Percentiles rank a stretch among this genome's conserved stretches.
phyloP scores from a whole-genome alignment of 1,140 invertebrate species.

The Bombyx mori region ASM3026992v2 NC_085113.1:4414001-4414500 shows the following conservation, averaged over 20 bases:
- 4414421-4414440: too few species aligned
- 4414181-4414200: conserved; percentile 26
- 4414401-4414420: too few species aligned
- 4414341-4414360: conserved; percentile 80
- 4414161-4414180: conserved; percentile 30
- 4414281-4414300: background rate
- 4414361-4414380: conserved; percentile 80
- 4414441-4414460: too few species aligned
- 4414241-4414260: conserved; percentile 23
- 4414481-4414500: too few species aligned
- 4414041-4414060: conserved; percentile 25
- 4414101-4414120: conserved; percentile 63
- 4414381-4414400: too few species aligned
- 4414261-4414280: background rate
- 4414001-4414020: conserved; percentile 55
- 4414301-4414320: conserved; percentile 51
- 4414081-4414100: conserved; percentile 41
- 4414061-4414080: conserved; percentile 30
- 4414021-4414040: conserved; percentile 41
- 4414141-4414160: conserved; percentile 40
- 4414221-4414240: conserved; percentile 38
- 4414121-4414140: conserved; percentile 64
- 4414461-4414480: too few species aligned
- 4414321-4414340: conserved; percentile 81
- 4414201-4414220: conserved; percentile 30